A percentile compares a stretch with the other conserved stretches of the same genome.
Evolutionary conservation across 2,888 invertebrate species (phyloP).

Genomic region (Trichogramma dendrolimi): DNA sequence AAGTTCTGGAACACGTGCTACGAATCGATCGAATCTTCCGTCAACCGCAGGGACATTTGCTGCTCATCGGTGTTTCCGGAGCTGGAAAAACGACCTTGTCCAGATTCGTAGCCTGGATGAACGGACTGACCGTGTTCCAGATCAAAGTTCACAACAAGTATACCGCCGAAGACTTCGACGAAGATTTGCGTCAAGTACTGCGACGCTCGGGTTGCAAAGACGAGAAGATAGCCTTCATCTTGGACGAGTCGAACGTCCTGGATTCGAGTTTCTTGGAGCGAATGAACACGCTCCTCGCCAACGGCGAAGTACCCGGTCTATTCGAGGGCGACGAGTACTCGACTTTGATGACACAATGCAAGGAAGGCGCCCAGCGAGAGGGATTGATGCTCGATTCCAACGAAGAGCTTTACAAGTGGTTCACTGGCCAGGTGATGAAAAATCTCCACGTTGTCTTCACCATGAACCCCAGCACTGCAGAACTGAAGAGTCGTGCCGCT

Average conservation of each 20-base stretch:
- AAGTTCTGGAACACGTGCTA: constrained; percentile 97
- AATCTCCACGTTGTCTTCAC: constrained; percentile 99
- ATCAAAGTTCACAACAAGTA: constrained; percentile 99
- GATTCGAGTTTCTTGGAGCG: constrained; percentile 98
- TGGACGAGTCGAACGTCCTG: constrained; percentile 97
- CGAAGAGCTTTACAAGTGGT: constrained; percentile 99
- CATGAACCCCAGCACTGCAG: constrained; percentile 99
- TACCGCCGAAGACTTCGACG: constrained; percentile 97
- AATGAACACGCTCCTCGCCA: constrained; percentile 97
- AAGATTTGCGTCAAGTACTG: constrained; percentile 87
- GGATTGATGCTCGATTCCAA: constrained; percentile 97
- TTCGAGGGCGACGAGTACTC: constrained; percentile 98
- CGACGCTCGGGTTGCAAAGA: constrained; percentile 87
- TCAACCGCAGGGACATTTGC: constrained; percentile 95
- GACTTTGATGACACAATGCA: constrained; percentile 98
- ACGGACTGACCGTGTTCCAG: constrained; percentile 97
- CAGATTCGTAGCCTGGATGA: constrained; percentile 99
- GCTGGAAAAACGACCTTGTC: constrained; percentile 99
- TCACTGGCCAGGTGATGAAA: constrained; percentile 97
- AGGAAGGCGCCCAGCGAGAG: constrained; percentile 96
- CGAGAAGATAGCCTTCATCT: constrained; percentile 98
- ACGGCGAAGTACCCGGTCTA: constrained; percentile 94
- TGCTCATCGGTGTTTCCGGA: constrained; percentile 97
- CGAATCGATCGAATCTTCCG: constrained; percentile 98
- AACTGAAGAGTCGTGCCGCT: constrained; percentile 95